These are phyloP conservation scores for Microtus ochrogaster DNA, from an alignment of 2,113 vertebrate genomes.

Conservation along the genomic window DNA sequence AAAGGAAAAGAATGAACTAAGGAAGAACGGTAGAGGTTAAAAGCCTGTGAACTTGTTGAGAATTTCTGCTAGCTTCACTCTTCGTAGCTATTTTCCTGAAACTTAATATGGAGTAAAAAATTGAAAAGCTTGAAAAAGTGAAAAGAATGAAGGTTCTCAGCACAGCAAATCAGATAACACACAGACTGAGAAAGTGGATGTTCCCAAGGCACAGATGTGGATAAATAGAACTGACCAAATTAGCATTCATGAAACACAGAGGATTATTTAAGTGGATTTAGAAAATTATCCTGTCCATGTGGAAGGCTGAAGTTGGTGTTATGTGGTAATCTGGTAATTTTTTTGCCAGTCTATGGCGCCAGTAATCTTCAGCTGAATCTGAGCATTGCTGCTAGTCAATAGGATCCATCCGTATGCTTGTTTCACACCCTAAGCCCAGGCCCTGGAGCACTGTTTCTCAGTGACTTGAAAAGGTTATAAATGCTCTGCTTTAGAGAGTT, in stretches of 20 bases:
- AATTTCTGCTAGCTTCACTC: neutral
- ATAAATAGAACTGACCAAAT: neutral
- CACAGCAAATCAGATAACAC: neutral
- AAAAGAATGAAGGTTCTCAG: neutral
- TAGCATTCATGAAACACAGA: neutral
- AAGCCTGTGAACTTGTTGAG: neutral
- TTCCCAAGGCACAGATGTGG: neutral
- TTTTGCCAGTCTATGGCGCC: neutral
- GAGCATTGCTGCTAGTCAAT: neutral
- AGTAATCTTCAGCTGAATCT: neutral
- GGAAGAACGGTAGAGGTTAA: neutral
- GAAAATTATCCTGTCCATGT: neutral
- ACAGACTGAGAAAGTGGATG: neutral
- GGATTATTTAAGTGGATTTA: neutral
- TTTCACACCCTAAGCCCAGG: too few relatives aligned
- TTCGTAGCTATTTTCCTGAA: neutral
- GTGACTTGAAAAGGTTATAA: neutral
- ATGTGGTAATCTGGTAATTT: too few relatives aligned
- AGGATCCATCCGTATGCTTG: rapidly evolving
- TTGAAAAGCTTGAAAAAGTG: rapidly evolving
- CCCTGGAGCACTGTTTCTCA: neutral
- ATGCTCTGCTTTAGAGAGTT: neutral
- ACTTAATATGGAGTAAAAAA: neutral
- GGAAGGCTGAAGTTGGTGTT: neutral
- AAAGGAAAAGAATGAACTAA: neutral